Evolutionary conservation across 2,888 invertebrate species (phyloP).

Genomic region (Tubulanus polymorphus): DNA sequence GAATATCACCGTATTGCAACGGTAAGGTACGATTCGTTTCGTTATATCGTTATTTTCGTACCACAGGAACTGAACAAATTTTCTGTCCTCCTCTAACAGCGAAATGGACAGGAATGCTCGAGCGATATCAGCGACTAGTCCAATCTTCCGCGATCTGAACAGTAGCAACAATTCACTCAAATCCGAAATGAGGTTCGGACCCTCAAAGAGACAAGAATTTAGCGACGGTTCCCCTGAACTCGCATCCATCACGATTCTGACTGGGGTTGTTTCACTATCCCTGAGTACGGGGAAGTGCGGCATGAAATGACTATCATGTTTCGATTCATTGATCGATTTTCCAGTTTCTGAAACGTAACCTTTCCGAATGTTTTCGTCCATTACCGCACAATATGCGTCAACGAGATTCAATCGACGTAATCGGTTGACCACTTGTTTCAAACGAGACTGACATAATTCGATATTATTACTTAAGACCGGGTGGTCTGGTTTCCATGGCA

Average conservation of each 20-base stretch:
- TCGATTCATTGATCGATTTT: too few species aligned
- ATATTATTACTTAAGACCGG: not conserved
- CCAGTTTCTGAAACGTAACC: not conserved
- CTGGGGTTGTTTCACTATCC: not conserved
- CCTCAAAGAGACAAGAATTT: not conserved
- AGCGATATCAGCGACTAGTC: not conserved
- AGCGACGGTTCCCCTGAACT: not conserved
- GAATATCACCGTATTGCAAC: slow-evolving; percentile 13
- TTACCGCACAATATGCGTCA: not conserved
- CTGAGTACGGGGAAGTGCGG: not conserved
- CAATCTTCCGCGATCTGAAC: not conserved
- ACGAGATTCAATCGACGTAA: not conserved
- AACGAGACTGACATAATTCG: not conserved
- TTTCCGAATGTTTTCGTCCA: not conserved
- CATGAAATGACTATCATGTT: not conserved
- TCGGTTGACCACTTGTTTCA: not conserved
- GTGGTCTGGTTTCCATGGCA: not conserved
- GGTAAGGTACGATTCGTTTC: slow-evolving; percentile 4
- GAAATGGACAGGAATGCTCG: not conserved
- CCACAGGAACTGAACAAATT: not conserved
- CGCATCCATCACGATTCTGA: not conserved
- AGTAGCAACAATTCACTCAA: not conserved
- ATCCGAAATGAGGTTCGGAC: not conserved
- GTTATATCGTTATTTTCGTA: not conserved
- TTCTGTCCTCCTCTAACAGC: not conserved